Percentiles rank a stretch among this genome's conserved stretches.
These are phyloP conservation scores for Yponomeuta evonymella DNA, from an alignment of 2,888 invertebrate species.

Conservation along the genomic window DNA sequence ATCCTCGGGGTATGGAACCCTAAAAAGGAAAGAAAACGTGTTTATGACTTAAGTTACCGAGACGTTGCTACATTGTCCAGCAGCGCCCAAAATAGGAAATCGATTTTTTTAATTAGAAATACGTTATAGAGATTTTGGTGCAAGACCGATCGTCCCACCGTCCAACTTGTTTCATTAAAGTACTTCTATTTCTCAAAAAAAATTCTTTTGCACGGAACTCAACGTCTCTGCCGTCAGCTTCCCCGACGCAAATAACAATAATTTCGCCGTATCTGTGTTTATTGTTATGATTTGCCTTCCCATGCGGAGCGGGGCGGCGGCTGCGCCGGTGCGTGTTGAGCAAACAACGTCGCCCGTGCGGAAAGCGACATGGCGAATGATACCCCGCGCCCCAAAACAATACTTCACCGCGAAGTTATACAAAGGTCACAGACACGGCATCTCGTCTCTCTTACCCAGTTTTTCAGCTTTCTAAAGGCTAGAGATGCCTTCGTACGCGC, in stretches of 20 bases:
- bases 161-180: no score
- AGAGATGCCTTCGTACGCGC: not conserved
- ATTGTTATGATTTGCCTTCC: constrained; percentile 19
- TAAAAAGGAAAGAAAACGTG: no score
- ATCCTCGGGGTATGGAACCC: no score
- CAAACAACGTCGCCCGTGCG: constrained; percentile 51
- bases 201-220: not conserved
- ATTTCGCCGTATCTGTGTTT: constrained; percentile 27
- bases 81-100: no score
- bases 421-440: not conserved
- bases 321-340: constrained; percentile 24
- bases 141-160: no score
- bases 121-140: no score
- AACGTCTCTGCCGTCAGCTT: not conserved
- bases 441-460: not conserved
- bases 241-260: not conserved
- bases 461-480: not conserved
- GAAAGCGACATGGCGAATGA: constrained; percentile 50
- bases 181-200: no score
- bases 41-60: no score
- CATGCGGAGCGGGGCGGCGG: not conserved
- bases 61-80: no score
- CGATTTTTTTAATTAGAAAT: no score
- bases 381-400: constrained; percentile 34
- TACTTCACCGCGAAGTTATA: not conserved